Percentiles rank a stretch among this genome's conserved stretches.
phyloP scores from a whole-genome alignment of 2,888 invertebrate genomes.

The Buathra laborator region DNA sequence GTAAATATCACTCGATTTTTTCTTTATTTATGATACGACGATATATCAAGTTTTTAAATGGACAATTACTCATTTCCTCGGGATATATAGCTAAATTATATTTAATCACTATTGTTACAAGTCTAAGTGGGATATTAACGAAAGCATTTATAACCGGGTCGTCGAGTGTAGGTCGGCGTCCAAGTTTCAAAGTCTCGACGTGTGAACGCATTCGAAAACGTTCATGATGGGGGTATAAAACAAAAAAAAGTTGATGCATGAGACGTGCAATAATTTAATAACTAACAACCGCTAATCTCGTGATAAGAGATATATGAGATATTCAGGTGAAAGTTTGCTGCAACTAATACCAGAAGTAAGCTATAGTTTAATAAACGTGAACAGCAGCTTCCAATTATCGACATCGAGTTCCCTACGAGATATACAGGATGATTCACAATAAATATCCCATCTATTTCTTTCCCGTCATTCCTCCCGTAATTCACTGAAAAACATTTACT shows the following conservation, averaged over 20 bases:
- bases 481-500: no score
- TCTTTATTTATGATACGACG: neutral
- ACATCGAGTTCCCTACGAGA: constrained; percentile 13
- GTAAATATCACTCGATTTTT: neutral
- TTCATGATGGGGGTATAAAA: neutral
- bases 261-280: constrained; percentile 50
- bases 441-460: no score
- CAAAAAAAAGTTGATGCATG: neutral
- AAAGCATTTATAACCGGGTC: constrained; percentile 59
- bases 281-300: constrained; percentile 43
- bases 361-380: constrained; percentile 53
- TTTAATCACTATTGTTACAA: constrained; percentile 43
- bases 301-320: constrained; percentile 25
- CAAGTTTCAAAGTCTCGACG: neutral
- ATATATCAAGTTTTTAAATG: constrained; percentile 1
- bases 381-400: constrained; percentile 56
- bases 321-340: constrained; percentile 60
- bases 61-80: constrained; percentile 26
- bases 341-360: neutral
- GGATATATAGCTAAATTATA: constrained; percentile 21
- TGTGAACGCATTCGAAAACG: constrained; percentile 4
- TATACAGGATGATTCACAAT: no score
- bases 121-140: constrained; percentile 40
- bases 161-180: constrained; percentile 55
- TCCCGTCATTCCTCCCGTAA: no score